A percentile compares a stretch with the other conserved stretches of the same genome.
Evolutionary conservation across 2,113 vertebrate genomes (phyloP).

Genomic region (Nerophis lumbriciformis): DNA sequence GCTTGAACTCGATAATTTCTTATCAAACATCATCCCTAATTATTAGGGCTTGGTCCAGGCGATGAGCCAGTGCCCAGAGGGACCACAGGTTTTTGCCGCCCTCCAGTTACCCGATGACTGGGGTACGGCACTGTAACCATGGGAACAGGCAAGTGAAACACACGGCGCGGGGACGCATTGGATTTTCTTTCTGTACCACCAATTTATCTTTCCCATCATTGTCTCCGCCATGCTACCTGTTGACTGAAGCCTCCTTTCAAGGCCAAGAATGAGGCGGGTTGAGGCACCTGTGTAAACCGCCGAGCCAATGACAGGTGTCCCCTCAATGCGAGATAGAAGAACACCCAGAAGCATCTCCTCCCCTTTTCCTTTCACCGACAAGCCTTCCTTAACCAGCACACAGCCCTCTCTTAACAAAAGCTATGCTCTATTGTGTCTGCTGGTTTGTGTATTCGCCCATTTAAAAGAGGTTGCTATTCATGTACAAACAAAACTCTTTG

Average conservation of each 20-base stretch:
- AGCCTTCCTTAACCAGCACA: conserved; percentile 53
- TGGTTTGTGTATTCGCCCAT: conserved; percentile 52
- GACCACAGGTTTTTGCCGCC: conserved; percentile 27
- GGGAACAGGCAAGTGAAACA: conserved; percentile 33
- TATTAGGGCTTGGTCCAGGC: conserved; percentile 46
- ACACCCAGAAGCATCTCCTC: conserved; percentile 54
- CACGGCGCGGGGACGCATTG: conserved; percentile 24
- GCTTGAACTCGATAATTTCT: too few relatives aligned
- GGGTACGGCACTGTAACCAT: conserved; percentile 23
- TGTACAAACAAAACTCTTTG: too few relatives aligned
- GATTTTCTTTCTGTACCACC: conserved; percentile 37
- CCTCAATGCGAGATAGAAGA: conserved; percentile 52
- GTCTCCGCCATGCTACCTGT: conserved; percentile 48
- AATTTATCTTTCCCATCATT: conserved; percentile 39
- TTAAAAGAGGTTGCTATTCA: conserved; percentile 36
- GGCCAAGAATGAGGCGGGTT: conserved; percentile 35
- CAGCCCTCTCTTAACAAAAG: conserved; percentile 56
- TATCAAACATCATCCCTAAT: too few relatives aligned
- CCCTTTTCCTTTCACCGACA: conserved; percentile 49
- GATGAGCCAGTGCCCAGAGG: conserved; percentile 29
- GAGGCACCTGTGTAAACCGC: conserved; percentile 60
- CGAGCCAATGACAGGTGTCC: conserved; percentile 63
- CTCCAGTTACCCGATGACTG: conserved; percentile 16
- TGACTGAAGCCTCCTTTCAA: conserved; percentile 62
- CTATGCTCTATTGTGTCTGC: conserved; percentile 47